Evolutionary conservation across 2,797 vertebrate species (phyloP), one percentile per base, ranked within the genome.

Genomic region (Hylomyscus alleni): DNA sequence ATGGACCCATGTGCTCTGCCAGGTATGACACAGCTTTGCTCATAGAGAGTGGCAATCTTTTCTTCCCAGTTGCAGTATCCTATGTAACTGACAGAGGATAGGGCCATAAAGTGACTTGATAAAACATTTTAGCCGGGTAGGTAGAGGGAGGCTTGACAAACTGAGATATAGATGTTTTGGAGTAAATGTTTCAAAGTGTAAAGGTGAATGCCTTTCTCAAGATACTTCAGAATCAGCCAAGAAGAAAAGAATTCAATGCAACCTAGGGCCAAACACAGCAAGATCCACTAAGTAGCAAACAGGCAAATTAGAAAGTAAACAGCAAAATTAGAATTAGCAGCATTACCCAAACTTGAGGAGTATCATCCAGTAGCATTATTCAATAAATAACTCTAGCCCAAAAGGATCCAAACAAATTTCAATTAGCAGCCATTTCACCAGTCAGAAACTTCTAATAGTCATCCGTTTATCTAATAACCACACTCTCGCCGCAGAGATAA

Each of bases 341-440:
- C 82, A 65, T 92, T 72, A 47, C 40, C 78, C 90, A 86, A 94
- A 47, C 56, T 44, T 83, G 11, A 93, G 91, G 81, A 84, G 76
- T 52, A 84, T n/a, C 85, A 92, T 90, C 88, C 83, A 93, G 93
- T 95, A 65, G 26, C 60, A 50, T 89, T 84, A 90, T 37, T 92
- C 77, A 95, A n/a, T 90, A 97, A 86, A 92, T 92, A 96, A 31
- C 47, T 91, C 81, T 65, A 31, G 11, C 92, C 82, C 65, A 78
- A 93, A 93, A 92, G 22, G 85, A 92, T 92, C 83, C 93, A 96
- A 89, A 96, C 77, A 95, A 86, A 94, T 95, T 87, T 96, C 86
- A 95, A 72, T 95, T 92, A 94, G 72, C 54, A 93, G 50, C 75
- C 77, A 95, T 96, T 95, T 96, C 67, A 67, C 82, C 75, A 84